phyloP scores from a whole-genome alignment of 2,113 vertebrate genomes.

The Sylvietta virens region DNA sequence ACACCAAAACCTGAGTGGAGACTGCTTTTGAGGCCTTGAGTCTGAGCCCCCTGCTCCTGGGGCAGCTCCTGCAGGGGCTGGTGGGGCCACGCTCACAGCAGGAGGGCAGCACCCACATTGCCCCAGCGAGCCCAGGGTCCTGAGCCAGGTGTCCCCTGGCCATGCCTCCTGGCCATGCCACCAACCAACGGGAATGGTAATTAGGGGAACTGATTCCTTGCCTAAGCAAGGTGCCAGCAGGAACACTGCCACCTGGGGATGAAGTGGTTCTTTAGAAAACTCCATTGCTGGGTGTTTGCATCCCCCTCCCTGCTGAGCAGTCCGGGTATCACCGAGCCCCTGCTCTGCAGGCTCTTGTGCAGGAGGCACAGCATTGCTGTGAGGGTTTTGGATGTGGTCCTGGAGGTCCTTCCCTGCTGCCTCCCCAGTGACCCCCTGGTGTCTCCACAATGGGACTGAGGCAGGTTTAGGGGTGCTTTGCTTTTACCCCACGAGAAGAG shows the following conservation, averaged over 20 bases:
- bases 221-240: neutral
- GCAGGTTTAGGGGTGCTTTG: neutral
- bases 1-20: neutral
- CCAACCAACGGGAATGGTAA: accelerated
- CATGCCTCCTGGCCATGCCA: neutral
- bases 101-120: neutral
- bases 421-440: no score
- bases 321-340: neutral
- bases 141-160: accelerated
- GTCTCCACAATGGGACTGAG: accelerated
- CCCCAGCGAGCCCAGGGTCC: neutral
- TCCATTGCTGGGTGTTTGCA: accelerated
- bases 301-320: neutral
- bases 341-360: accelerated
- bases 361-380: neutral
- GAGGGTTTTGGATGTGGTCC: neutral
- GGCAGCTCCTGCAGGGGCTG: neutral
- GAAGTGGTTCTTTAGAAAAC: neutral
- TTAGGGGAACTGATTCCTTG: neutral
- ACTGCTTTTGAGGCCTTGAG: neutral
- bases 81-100: neutral
- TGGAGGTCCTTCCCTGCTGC: neutral
- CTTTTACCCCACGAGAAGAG: neutral
- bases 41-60: neutral
- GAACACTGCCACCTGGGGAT: accelerated